Conservation (phyloP, 2,113 vertebrate species). For the Lutjanus erythropterus region DNA sequence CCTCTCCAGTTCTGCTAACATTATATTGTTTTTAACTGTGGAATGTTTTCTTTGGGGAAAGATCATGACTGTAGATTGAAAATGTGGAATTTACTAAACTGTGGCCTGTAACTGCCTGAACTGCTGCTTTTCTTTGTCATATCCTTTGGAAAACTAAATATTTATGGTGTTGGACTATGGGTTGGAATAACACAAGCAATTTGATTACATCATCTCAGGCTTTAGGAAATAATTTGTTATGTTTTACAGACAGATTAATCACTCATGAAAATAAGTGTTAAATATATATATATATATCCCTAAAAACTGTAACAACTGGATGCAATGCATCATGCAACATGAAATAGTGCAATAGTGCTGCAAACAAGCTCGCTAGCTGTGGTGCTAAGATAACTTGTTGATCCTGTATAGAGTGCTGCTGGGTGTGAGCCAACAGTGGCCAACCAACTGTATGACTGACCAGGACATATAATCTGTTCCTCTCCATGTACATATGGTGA, state of each 20-base stretch:
- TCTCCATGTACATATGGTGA: not conserved
- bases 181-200: not conserved
- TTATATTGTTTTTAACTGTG: not conserved
- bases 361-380: too few relatives aligned
- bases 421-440: not conserved
- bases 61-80: not conserved
- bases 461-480: not conserved
- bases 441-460: not conserved
- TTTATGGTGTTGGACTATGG: not conserved
- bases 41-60: not conserved
- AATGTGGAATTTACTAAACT: not conserved
- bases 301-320: not conserved
- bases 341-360: too few relatives aligned
- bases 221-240: not conserved
- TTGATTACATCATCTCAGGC: not conserved
- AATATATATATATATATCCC: too few relatives aligned
- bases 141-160: not conserved
- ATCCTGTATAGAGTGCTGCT: not conserved
- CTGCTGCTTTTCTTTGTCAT: not conserved
- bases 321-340: not conserved
- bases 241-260: not conserved
- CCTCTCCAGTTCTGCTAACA: slow-evolving; percentile 20
- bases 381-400: not conserved
- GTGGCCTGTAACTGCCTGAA: not conserved
- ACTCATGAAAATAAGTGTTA: too few relatives aligned